phyloP scores from a whole-genome alignment of 1,140 invertebrate genomes.

The Branchinecta lindahli region DNA sequence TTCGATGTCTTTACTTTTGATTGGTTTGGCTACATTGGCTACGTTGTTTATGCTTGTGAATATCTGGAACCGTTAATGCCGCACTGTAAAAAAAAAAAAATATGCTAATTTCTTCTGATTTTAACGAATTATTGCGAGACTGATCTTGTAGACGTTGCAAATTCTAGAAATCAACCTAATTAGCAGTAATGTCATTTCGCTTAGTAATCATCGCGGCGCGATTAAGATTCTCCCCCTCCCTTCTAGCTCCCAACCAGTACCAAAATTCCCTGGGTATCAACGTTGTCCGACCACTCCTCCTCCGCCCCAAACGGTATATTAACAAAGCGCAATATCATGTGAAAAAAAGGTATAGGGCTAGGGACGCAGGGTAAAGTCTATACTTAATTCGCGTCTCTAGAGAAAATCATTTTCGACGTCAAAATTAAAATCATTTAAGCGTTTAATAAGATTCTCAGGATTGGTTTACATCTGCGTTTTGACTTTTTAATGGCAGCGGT shows the following conservation, averaged over 20 bases:
- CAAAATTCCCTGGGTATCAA: slow-evolving; percentile 8
- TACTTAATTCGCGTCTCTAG: no score
- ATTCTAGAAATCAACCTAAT: slow-evolving; percentile 2
- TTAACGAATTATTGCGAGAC: slow-evolving; percentile 1
- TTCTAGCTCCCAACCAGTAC: not conserved
- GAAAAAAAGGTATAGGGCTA: no score
- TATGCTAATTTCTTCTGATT: not conserved
- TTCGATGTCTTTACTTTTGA: slow-evolving; percentile 2
- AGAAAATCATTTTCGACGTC: no score
- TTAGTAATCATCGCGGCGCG: slow-evolving; percentile 4
- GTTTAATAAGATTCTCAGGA: slow-evolving; percentile 1
- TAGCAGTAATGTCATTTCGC: slow-evolving; percentile 1
- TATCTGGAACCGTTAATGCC: slow-evolving; percentile 5
- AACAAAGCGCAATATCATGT: no score
- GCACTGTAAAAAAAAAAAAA: slow-evolving; percentile 4
- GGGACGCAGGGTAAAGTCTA: no score
- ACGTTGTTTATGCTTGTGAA: slow-evolving; percentile 1
- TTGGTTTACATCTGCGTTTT: not conserved
- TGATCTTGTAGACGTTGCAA: slow-evolving; percentile 9
- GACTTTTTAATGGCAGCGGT: not conserved
- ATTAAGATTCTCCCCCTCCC: slow-evolving; percentile 4
- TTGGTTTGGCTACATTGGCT: not conserved
- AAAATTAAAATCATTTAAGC: no score
- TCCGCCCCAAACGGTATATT: slow-evolving; percentile 7
- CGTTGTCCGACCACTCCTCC: slow-evolving; percentile 7